Evolutionary conservation across 2,888 invertebrate species (phyloP), one percentile per base, ranked within the genome.

Genomic region (Erannis defoliaria): DNA sequence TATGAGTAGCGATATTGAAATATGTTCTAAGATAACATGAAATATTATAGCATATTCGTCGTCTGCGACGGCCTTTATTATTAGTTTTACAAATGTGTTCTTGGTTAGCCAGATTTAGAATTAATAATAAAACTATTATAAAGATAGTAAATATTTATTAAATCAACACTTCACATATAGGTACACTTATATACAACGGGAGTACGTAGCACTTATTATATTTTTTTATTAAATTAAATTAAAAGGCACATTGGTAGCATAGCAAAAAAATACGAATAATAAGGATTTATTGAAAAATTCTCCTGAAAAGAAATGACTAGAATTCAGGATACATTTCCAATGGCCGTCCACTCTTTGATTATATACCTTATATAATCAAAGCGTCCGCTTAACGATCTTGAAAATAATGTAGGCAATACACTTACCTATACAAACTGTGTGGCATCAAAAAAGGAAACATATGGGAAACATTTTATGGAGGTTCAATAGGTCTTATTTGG

Each of bases 191-290:
- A 84, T 88, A 88, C 84, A 86, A 78, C 72, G 71, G 75, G 77
- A 78, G 67, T 68, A 87, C 89, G 88, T 89, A 89, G 87, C 84
- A 88, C 88, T 82, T 89, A 89, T 89, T 86, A 87, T 87, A 88
- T 82, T 86, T 85, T 33, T 86, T 71, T 71, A 48, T 48, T 50
- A 78, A 68, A 74, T 66, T 61, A 66, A 55, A 64, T 62, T 48
- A 18, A 6, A 35, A 67, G 73, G 48, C 73, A 70, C 54, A 64
- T 62, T 55, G 38, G 59, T 66, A 66, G 66, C 33, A 19, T 50
- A 35, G 43, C 14, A 54, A 51, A 45, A 51, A 51, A 67, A 50
- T 56, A 64, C 55, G 46, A 19, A 29, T 55, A 16, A 12, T 49
- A 37, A 48, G 37, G 48, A 54, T 62, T 54, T 48, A 42, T 43